Conservation (phyloP, 2,797 vertebrate genomes). For the Sylvilagus floridanus region DNA sequence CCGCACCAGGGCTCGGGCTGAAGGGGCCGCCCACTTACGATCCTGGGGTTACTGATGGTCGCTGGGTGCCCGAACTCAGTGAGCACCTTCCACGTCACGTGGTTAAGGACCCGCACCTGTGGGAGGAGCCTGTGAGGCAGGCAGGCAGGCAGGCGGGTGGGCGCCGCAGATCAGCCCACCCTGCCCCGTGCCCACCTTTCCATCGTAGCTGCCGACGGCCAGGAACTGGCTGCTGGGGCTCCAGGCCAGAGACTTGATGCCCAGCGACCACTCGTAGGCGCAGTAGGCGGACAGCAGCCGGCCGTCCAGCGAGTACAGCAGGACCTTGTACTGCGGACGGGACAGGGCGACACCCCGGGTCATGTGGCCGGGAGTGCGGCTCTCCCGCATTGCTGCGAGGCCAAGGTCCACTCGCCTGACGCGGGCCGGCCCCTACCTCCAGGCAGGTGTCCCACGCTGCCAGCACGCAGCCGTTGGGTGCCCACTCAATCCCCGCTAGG, state of each 20-base stretch:
- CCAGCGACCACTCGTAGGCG: constrained; percentile 97
- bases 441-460: constrained; percentile 96
- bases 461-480: constrained; percentile 97
- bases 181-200: constrained; percentile 90
- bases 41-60: constrained; percentile 89
- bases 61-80: constrained; percentile 93
- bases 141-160: too few relatives aligned
- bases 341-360: background rate
- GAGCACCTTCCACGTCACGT: constrained; percentile 97
- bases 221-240: constrained; percentile 98
- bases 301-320: constrained; percentile 97
- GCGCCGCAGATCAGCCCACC: background rate
- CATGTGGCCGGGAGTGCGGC: too few relatives aligned
- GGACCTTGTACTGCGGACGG: constrained; percentile 93
- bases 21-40: constrained; percentile 87
- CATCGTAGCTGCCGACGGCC: constrained; percentile 97
- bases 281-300: constrained; percentile 92
- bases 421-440: constrained; percentile 89
- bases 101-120: constrained; percentile 96
- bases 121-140: background rate
- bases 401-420: too few relatives aligned
- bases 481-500: constrained; percentile 96
- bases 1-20: too few relatives aligned
- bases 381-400: too few relatives aligned
- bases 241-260: constrained; percentile 95